A percentile compares a stretch with the other conserved stretches of the same genome.
phyloP scores from a whole-genome alignment of 2,888 invertebrate genomes.

The Catocala fraxini region DNA sequence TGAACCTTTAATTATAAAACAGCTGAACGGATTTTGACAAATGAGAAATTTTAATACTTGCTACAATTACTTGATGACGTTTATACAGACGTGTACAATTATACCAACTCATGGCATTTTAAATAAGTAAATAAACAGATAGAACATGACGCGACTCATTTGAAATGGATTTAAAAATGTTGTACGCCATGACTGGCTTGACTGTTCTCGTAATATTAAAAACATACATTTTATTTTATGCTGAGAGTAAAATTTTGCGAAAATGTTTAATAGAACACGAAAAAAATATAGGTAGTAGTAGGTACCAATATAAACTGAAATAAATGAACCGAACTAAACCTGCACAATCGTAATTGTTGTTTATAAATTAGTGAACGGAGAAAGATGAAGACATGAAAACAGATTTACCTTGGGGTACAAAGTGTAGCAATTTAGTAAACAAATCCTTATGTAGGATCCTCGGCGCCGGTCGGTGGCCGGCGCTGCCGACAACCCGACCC shows the following conservation, averaged over 20 bases:
- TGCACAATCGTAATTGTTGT: too few relatives aligned
- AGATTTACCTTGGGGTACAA: conserved; percentile 40
- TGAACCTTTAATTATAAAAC: conserved; percentile 15
- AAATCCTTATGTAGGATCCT: conserved; percentile 46
- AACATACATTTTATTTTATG: background rate
- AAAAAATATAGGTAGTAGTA: too few relatives aligned
- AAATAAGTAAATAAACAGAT: conserved; percentile 42
- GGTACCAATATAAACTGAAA: too few relatives aligned
- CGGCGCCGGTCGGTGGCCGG: too few relatives aligned
- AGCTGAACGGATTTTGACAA: conserved; percentile 22
- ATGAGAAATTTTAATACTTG: conserved; percentile 21
- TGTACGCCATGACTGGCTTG: conserved; percentile 21
- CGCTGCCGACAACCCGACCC: conserved; percentile 19
- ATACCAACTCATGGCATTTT: conserved; percentile 30
- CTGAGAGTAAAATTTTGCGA: background rate
- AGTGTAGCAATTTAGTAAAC: conserved; percentile 52
- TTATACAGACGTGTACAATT: conserved; percentile 25
- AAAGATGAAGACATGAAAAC: conserved; percentile 45
- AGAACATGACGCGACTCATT: conserved; percentile 34
- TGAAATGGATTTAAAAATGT: conserved; percentile 39
- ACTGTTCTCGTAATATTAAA: conserved; percentile 21
- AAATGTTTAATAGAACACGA: background rate
- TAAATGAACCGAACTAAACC: too few relatives aligned
- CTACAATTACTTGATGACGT: conserved; percentile 19
- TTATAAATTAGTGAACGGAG: conserved; percentile 14